Conservation (phyloP, 1,140 invertebrate genomes). For the Drosophila ohnishii region DNA sequence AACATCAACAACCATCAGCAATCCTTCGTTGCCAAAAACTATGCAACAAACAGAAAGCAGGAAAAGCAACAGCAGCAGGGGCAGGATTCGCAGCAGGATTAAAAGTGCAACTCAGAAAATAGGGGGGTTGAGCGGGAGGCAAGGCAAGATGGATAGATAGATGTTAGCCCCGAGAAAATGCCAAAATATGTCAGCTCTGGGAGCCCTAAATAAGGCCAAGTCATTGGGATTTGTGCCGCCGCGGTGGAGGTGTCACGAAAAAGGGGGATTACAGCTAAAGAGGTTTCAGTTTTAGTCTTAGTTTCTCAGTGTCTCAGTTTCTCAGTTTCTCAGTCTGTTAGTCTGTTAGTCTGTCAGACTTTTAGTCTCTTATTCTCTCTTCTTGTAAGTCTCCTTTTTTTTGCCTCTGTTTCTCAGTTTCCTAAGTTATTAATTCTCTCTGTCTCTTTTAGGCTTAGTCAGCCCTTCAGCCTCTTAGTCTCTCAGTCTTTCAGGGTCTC, state of each 20-base stretch:
- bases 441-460: too few relatives aligned
- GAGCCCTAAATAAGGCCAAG: constrained; percentile 4
- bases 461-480: too few relatives aligned
- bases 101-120: constrained; percentile 20
- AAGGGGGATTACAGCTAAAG: not conserved
- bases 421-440: too few relatives aligned
- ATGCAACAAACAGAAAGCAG: constrained; percentile 39
- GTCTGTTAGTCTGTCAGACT: too few relatives aligned
- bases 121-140: too few relatives aligned
- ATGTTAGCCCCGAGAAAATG: constrained; percentile 12
- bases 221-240: not conserved
- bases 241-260: constrained; percentile 4
- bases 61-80: not conserved
- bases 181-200: constrained; percentile 26
- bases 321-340: not conserved
- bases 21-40: constrained; percentile 24
- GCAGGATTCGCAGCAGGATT: constrained; percentile 10
- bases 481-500: not conserved
- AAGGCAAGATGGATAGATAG: not conserved
- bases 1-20: constrained; percentile 22
- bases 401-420: too few relatives aligned
- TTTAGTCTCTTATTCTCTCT: too few relatives aligned
- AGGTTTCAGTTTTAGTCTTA: not conserved
- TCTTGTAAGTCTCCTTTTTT: too few relatives aligned
- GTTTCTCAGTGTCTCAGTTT: not conserved